A percentile compares a stretch with the other conserved stretches of the same genome.
phyloP scores from a whole-genome alignment of 1,140 invertebrate genomes.

The Sycobia sp. region DNA sequence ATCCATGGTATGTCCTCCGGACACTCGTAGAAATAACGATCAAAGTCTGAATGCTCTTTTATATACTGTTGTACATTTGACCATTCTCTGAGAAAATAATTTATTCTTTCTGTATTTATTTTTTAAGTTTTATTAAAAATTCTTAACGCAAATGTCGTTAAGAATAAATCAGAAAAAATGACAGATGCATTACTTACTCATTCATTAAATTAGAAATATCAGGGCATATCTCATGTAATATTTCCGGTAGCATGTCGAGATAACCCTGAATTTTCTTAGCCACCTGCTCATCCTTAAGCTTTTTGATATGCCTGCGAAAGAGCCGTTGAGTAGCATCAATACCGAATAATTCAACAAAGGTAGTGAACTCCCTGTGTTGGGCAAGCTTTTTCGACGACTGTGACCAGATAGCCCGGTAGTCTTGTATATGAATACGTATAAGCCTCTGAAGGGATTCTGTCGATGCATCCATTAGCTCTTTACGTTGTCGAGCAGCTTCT shows the following conservation, averaged over 20 bases:
- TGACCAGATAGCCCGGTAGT: slow-evolving; percentile 86
- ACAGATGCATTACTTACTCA: slow-evolving; percentile 70
- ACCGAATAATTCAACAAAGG: slow-evolving; percentile 90
- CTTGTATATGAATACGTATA: slow-evolving; percentile 80
- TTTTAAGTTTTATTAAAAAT: too few species aligned
- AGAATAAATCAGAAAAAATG: too few species aligned
- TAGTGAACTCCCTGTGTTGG: slow-evolving; percentile 86
- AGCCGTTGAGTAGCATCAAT: slow-evolving; percentile 81
- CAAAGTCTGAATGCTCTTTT: slow-evolving; percentile 85
- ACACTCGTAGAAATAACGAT: slow-evolving; percentile 87
- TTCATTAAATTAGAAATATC: slow-evolving; percentile 77
- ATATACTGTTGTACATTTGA: slow-evolving; percentile 81
- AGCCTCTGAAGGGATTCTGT: slow-evolving; percentile 86
- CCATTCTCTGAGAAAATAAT: slow-evolving; percentile 76
- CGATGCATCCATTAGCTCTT: slow-evolving; percentile 86
- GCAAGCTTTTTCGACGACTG: slow-evolving; percentile 84
- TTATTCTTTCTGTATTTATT: too few species aligned
- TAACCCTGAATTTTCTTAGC: slow-evolving; percentile 81
- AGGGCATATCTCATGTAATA: slow-evolving; percentile 82
- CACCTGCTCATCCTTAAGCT: slow-evolving; percentile 85
- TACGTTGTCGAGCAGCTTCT: slow-evolving; percentile 84
- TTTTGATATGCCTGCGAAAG: slow-evolving; percentile 82
- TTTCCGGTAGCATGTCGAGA: slow-evolving; percentile 78
- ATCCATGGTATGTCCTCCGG: slow-evolving; percentile 81
- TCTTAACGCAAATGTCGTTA: too few species aligned